Conservation (phyloP, 2,888 invertebrate genomes). For the Calameuta pallipes region DNA sequence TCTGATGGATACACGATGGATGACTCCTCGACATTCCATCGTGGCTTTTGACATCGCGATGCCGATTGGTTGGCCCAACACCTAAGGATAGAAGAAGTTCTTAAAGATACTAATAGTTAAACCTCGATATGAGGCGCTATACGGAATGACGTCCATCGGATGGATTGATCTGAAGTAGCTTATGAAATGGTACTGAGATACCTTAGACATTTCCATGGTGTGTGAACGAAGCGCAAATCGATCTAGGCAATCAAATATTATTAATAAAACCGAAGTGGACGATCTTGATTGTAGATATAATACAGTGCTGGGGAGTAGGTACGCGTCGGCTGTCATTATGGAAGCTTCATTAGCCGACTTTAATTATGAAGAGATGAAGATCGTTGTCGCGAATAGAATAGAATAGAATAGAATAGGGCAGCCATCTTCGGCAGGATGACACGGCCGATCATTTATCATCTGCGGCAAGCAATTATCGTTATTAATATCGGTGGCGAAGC, state of each 20-base stretch:
- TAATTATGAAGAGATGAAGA: slow-evolving; percentile 54
- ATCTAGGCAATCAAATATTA: slow-evolving; percentile 27
- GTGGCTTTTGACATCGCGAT: background rate
- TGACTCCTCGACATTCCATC: slow-evolving; percentile 36
- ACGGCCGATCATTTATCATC: slow-evolving; percentile 51
- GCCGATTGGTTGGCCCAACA: background rate
- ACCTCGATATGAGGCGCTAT: too few species aligned
- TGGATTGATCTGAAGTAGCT: too few species aligned
- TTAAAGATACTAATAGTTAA: too few species aligned
- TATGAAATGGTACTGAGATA: too few species aligned
- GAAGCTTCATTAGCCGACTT: slow-evolving; percentile 55
- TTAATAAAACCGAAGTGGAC: slow-evolving; percentile 39
- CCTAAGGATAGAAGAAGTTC: too few species aligned
- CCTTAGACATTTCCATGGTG: background rate
- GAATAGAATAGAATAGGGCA: slow-evolving; percentile 23
- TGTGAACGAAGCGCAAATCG: slow-evolving; percentile 8
- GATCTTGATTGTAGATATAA: slow-evolving; percentile 37
- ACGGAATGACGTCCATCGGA: too few species aligned
- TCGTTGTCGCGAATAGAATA: slow-evolving; percentile 50
- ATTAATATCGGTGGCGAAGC: slow-evolving; percentile 50
- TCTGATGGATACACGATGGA: slow-evolving; percentile 40
- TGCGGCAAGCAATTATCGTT: slow-evolving; percentile 52
- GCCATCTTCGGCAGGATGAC: slow-evolving; percentile 37
- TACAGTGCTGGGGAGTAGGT: slow-evolving; percentile 34
- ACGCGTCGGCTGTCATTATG: slow-evolving; percentile 33